Conservation (phyloP, 2,888 invertebrate genomes). For the Leucophora obtusa region DNA sequence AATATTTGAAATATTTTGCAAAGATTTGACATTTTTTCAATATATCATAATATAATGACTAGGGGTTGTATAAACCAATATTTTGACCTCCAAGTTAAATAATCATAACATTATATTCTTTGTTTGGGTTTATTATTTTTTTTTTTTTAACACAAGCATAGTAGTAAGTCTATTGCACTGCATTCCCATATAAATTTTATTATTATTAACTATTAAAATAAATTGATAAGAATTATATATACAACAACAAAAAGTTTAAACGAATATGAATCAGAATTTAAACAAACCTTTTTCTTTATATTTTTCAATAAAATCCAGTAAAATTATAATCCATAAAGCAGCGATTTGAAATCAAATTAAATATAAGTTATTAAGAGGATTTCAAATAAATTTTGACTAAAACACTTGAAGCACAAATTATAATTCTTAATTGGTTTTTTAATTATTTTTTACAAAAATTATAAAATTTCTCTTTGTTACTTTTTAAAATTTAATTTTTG, state of each 20-base stretch:
- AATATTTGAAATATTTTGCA: too few relatives aligned
- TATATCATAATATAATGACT: too few relatives aligned
- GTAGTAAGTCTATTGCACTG: neutral
- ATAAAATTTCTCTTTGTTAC: neutral
- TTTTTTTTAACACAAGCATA: neutral
- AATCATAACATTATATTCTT: neutral
- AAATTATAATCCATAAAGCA: conserved; percentile 27
- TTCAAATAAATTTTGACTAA: neutral
- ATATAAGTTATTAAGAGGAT: neutral
- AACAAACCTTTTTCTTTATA: neutral
- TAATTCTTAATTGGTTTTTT: neutral
- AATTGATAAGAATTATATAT: conserved; percentile 52
- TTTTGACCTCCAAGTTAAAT: neutral
- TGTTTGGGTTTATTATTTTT: neutral
- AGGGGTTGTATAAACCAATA: neutral
- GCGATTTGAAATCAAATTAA: neutral
- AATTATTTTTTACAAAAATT: neutral
- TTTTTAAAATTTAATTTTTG: neutral
- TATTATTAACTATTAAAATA: conserved; percentile 41
- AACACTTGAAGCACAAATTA: conserved; percentile 2
- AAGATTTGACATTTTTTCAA: too few relatives aligned
- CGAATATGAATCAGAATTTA: neutral
- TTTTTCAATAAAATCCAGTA: conserved; percentile 12
- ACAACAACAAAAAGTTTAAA: neutral
- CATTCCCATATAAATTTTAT: neutral